Conservation (phyloP, 2,113 vertebrate species). For the Chelonoidis abingdonii region DNA sequence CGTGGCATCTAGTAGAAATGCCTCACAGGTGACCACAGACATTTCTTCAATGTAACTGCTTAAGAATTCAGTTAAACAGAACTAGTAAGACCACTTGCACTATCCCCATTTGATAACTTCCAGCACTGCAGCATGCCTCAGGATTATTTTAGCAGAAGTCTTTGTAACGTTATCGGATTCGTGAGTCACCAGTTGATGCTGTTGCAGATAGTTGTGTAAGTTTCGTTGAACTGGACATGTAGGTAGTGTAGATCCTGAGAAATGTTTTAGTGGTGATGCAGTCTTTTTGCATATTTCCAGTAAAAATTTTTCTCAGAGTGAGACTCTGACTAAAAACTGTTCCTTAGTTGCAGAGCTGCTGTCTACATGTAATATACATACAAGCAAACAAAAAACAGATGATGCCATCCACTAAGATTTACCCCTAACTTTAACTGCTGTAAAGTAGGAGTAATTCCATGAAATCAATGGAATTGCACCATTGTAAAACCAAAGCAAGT, state of each 20-base stretch:
- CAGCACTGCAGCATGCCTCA: not conserved
- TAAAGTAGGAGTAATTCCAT: not conserved
- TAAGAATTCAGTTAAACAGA: not conserved
- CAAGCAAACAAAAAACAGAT: rapidly evolving
- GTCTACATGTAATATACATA: rapidly evolving
- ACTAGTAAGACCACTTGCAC: rapidly evolving
- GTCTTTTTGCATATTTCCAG: not conserved
- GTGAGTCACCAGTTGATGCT: not conserved
- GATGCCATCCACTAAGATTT: rapidly evolving
- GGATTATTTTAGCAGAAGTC: not conserved
- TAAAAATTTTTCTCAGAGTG: rapidly evolving
- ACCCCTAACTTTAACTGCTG: not conserved
- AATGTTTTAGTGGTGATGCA: not conserved
- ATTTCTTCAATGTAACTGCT: not conserved
- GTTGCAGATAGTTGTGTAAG: not conserved
- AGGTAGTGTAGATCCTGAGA: not conserved
- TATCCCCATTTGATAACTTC: not conserved
- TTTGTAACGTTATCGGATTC: not conserved
- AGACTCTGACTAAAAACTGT: not conserved
- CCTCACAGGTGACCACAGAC: not conserved
- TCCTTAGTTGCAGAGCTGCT: not conserved
- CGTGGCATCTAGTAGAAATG: not conserved
- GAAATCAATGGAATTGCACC: not conserved
- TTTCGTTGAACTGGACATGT: not conserved
- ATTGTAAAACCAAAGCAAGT: not conserved